These are phyloP conservation scores for Acronicta alni DNA, from an alignment of 2,888 invertebrate genomes.

Conservation along the genomic window DNA sequence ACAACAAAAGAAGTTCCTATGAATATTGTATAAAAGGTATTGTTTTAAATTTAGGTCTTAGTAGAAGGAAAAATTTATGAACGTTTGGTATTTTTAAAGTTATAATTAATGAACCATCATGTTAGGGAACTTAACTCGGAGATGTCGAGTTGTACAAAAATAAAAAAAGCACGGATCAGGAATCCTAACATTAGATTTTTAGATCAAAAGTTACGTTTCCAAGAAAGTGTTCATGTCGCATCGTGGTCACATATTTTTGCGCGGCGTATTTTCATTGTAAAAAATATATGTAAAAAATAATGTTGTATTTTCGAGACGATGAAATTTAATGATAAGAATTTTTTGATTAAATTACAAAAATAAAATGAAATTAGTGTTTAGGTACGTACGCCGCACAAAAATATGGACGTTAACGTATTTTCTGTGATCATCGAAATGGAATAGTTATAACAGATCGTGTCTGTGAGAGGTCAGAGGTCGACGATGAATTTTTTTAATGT, in stretches of 20 bases:
- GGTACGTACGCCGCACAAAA: conserved; percentile 64
- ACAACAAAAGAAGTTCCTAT: conserved; percentile 90
- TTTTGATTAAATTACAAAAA: conserved; percentile 68
- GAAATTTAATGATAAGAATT: conserved; percentile 67
- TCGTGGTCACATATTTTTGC: conserved; percentile 65
- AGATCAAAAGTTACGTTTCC: conserved; percentile 87
- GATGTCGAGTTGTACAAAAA: conserved; percentile 80
- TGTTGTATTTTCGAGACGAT: conserved; percentile 77
- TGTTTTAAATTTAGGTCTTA: conserved; percentile 89
- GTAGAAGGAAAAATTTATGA: conserved; percentile 88
- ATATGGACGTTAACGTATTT: conserved; percentile 65
- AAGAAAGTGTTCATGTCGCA: conserved; percentile 85
- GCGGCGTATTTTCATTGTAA: conserved; percentile 56
- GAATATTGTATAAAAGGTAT: conserved; percentile 89
- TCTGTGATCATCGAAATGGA: conserved; percentile 87
- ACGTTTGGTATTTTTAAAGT: conserved; percentile 89
- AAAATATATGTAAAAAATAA: conserved; percentile 65
- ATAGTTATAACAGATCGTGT: conserved; percentile 83
- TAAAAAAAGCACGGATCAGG: conserved; percentile 85
- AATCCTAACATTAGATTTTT: conserved; percentile 87
- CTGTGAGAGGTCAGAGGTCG: conserved; percentile 80
- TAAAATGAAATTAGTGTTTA: conserved; percentile 64
- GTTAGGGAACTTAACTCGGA: conserved; percentile 80
- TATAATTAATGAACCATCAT: conserved; percentile 83
- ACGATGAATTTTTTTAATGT: conserved; percentile 82